Evolutionary conservation across 2,113 vertebrate species (phyloP).

Genomic region (Psophia crepitans): DNA sequence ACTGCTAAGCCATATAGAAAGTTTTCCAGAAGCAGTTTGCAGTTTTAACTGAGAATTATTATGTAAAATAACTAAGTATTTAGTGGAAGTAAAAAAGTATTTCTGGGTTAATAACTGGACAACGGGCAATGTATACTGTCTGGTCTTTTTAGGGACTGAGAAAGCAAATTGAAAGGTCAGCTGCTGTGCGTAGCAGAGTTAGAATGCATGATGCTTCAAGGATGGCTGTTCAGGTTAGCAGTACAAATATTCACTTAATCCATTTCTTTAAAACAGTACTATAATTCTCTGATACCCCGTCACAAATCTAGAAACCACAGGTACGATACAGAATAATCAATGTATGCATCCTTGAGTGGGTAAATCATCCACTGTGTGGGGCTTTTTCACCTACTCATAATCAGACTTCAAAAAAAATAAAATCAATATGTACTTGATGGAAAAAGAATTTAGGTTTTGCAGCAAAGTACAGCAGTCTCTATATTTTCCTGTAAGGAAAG

Average conservation of each 20-base stretch:
- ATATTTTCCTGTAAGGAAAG: neutral
- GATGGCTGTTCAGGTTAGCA: neutral
- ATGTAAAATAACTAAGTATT: neutral
- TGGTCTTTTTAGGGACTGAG: neutral
- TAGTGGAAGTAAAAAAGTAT: neutral
- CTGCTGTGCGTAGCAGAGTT: neutral
- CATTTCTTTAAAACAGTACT: neutral
- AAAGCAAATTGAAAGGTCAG: neutral
- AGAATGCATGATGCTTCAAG: neutral
- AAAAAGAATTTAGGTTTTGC: neutral
- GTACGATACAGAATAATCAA: neutral
- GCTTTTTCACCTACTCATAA: neutral
- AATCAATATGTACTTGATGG: neutral
- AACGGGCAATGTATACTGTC: rapidly evolving
- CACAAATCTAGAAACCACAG: neutral
- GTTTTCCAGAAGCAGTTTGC: neutral
- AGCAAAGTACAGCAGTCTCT: neutral
- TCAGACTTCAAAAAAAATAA: neutral
- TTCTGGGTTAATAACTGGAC: neutral
- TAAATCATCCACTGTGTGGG: neutral
- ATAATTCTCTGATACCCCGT: neutral
- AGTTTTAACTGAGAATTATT: neutral
- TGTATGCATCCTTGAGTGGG: neutral
- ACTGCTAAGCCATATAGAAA: neutral
- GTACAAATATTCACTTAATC: neutral